Evolutionary conservation across 2,888 invertebrate genomes (phyloP), one percentile per base, ranked within the genome.

Genomic region (Heliothis peltigera): DNA sequence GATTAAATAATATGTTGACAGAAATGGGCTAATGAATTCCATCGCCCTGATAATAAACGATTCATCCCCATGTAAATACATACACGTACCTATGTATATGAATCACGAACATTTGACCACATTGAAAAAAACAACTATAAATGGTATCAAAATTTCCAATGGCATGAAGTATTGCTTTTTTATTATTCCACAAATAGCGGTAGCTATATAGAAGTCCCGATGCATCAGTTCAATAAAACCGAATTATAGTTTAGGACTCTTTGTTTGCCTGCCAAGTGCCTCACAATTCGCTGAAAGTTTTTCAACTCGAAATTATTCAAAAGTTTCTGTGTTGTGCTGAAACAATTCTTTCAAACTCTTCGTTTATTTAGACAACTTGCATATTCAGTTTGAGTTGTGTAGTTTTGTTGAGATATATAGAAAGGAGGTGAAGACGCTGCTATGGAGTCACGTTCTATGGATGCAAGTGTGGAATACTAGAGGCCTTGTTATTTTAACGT

Each of bases 251-350:
- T 56, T 10, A 28, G n/a, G 56, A 76, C 44, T 54, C 56, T 60
- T 71, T 59, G 53, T 60, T 71, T 60, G 21, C 32, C n/a, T 52
- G 59, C 56, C 65, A 65, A 73, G 49, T 71, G 55, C 54, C 21
- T 10, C 12, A 65, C 58, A 49, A 59, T 39, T 54, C 46, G 19
- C 6, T 49, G 53, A 60, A 77, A 59, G 64, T 71, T 75, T 56
- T 60, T 71, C 59, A 56, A 53, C 42, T 39, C 21, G 6, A 57
- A 57, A 71, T 73, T 71, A 60, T 73, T 77, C 72, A 60, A 47
- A 59, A 60, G 53, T 28, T 76, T 15, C 25, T 53, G 56, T 49
- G 43, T 56, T 52, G 6, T 46, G 25, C n/a, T 1, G 35, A 44
- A 52, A 35, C 25, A 7, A 28, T 28, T 28, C 28, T 28, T 28